phyloP scores from a whole-genome alignment of 2,113 vertebrate species.

The Todiramphus chloris region DNA sequence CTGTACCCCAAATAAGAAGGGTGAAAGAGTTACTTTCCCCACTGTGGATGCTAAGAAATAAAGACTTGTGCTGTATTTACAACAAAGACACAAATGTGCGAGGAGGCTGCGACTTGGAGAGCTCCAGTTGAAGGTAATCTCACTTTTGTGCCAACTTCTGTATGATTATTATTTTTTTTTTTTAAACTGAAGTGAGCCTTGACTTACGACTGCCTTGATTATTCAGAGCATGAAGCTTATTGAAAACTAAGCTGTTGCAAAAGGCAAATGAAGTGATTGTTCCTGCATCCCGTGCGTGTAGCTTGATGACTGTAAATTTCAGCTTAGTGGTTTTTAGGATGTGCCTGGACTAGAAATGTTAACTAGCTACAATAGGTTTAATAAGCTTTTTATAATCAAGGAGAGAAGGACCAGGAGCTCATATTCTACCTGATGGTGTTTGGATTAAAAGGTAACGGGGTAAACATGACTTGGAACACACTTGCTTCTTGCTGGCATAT shows the following conservation, averaged over 20 bases:
- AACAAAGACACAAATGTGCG: background rate
- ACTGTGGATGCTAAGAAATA: background rate
- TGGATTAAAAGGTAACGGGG: background rate
- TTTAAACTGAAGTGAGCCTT: background rate
- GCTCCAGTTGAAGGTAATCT: background rate
- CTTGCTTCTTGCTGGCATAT: background rate
- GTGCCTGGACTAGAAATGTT: background rate
- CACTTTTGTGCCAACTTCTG: background rate
- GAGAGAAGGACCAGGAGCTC: background rate
- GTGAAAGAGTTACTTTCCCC: background rate
- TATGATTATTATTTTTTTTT: background rate
- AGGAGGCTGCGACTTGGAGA: background rate
- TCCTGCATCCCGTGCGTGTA: constrained; percentile 15
- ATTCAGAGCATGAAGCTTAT: background rate
- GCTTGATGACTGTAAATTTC: constrained; percentile 8
- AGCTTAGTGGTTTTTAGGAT: background rate
- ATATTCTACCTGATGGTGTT: background rate
- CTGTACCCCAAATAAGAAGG: background rate
- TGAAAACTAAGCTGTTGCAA: constrained; percentile 3
- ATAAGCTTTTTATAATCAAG: background rate
- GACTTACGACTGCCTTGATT: background rate
- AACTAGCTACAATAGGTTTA: background rate
- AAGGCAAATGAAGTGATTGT: constrained; percentile 14
- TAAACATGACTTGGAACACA: background rate
- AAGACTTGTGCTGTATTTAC: background rate